Base-by-base conservation (phyloP, 1,140 invertebrate species). In the Whitmania pigra region DNA sequence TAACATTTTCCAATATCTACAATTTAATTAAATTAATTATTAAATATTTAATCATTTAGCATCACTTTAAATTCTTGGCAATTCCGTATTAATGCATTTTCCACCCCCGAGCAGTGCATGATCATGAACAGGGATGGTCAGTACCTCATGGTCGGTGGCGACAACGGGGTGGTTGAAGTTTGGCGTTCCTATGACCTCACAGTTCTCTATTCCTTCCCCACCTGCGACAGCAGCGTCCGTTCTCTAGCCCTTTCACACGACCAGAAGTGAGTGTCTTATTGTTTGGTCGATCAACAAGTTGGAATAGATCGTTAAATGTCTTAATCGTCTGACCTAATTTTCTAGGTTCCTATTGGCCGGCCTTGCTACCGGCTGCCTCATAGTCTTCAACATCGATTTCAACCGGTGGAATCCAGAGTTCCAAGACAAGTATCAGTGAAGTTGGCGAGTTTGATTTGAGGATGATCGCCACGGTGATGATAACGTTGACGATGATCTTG, bases 311-410 rank as follows among this genome's bases (percentile, higher is more conserved):
- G 22, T 25, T n/a, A 22, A 18, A 13, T 18, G 18, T 63, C 20
- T 2, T n/a, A n/a, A n/a, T n/a, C n/a, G n/a, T n/a, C 18, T 18
- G 57, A 25, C 57, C 22, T 63, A 3, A 63, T 77, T 67, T 76
- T 86, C 85, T 80, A 97, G 94, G 82, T 97, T 97, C 84, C 85
- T 99, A 67, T 84, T 99, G 75, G 94, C 94, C 76, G 96, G 96
- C 74, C 83, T 99, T 36, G 91, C 94, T 25, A 95, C 95, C 75
- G 97, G 97, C 53, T 95, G 94, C 25, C 89, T 99, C 72, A 91
- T 98, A 57, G 93, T 99, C 75, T 97, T 98, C 84, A 94, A 98
- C 85, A 96, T 98, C 80, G 95, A 99, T 83, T 99, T 99, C 85
- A 99, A 98, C 84, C 87, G 94, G 79, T 99, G 95, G 95, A 95